Evolutionary conservation across 2,888 invertebrate species (phyloP).

Genomic region (Chymomyza procnemis): DNA sequence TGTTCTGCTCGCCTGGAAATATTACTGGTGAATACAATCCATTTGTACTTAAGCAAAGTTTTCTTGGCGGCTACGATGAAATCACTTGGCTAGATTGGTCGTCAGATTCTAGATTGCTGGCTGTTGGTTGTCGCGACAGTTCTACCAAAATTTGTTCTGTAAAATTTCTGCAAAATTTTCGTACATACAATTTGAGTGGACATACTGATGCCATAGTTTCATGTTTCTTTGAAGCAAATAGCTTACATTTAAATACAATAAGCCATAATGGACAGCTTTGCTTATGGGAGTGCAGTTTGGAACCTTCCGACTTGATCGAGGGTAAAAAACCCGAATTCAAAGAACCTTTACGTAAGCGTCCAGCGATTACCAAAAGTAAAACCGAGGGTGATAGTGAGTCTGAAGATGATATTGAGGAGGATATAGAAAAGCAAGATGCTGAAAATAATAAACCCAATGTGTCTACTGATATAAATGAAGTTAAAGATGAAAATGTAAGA

Average conservation of each 20-base stretch:
- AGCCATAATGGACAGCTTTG: conserved; percentile 88
- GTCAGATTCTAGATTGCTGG: conserved; percentile 90
- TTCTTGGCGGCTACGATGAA: conserved; percentile 89
- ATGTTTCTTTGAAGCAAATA: conserved; percentile 92
- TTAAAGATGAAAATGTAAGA: conserved; percentile 74
- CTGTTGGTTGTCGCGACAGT: conserved; percentile 94
- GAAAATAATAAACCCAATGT: conserved; percentile 16
- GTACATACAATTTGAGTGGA: conserved; percentile 87
- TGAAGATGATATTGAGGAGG: conserved; percentile 83
- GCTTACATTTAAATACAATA: conserved; percentile 90
- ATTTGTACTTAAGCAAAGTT: conserved; percentile 90
- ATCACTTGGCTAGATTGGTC: conserved; percentile 96
- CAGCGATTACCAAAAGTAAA: not conserved
- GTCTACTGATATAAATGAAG: conserved; percentile 77
- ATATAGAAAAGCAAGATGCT: conserved; percentile 39
- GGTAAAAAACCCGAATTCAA: conserved; percentile 3
- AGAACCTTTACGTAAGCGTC: conserved; percentile 15
- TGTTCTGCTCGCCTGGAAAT: conserved; percentile 91
- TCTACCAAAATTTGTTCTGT: conserved; percentile 90
- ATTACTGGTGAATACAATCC: conserved; percentile 91
- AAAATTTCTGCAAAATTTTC: conserved; percentile 86
- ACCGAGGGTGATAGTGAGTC: conserved; percentile 83
- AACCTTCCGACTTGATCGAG: conserved; percentile 82
- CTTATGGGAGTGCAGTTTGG: conserved; percentile 91
- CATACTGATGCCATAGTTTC: conserved; percentile 91